phyloP scores from a whole-genome alignment of 2,797 vertebrate genomes.

The Urocyon cinereoargenteus region DNA sequence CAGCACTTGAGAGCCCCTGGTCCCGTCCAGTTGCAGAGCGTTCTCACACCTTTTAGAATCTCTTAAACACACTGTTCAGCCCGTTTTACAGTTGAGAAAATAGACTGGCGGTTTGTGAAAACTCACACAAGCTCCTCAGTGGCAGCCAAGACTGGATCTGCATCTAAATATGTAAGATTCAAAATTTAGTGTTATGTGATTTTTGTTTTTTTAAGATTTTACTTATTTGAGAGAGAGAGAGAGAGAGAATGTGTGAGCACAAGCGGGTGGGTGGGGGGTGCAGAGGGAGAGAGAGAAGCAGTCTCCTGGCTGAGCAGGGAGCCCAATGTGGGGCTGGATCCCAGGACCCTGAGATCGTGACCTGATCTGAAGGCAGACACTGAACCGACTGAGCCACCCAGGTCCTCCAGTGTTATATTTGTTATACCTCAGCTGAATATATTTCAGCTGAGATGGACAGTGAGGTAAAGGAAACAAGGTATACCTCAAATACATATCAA shows the following conservation, averaged over 20 bases:
- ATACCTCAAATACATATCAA: not conserved
- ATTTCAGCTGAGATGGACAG: not conserved
- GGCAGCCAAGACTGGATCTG: not conserved
- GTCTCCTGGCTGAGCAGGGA: too few species aligned
- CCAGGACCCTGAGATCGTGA: too few species aligned
- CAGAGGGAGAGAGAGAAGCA: too few species aligned
- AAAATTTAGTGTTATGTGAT: not conserved
- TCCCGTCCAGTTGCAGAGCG: not conserved
- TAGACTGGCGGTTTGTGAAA: not conserved
- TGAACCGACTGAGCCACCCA: too few species aligned
- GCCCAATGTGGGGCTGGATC: too few species aligned
- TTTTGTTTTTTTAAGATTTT: too few species aligned
- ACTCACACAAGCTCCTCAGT: not conserved
- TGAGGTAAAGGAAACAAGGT: not conserved
- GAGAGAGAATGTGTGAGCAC: too few species aligned
- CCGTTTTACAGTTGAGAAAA: not conserved
- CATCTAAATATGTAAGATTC: not conserved
- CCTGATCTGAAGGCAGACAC: too few species aligned
- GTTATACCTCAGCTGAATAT: not conserved
- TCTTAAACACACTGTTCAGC: not conserved
- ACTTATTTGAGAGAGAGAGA: too few species aligned
- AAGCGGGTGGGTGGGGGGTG: too few species aligned
- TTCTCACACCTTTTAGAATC: not conserved
- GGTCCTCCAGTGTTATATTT: not conserved
- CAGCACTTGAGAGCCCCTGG: rapidly evolving